Percentiles rank a stretch among this genome's conserved stretches.
phyloP scores from a whole-genome alignment of 2,888 invertebrate genomes.

The Xiphydria camelus region DNA sequence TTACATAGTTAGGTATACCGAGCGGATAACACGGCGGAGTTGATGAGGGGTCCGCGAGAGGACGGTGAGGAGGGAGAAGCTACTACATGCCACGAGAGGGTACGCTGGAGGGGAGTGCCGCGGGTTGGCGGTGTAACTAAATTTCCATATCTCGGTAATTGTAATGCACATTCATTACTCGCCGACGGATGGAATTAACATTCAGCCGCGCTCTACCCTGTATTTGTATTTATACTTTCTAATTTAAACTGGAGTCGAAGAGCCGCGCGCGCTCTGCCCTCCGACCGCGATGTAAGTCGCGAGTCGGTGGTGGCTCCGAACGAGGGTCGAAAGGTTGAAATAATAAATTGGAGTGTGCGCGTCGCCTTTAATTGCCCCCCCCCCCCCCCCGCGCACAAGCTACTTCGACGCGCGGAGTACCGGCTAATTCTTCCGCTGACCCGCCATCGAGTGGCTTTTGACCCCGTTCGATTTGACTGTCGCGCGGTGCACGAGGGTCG shows the following conservation, averaged over 20 bases:
- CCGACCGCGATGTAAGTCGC: too few relatives aligned
- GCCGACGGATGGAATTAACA: constrained; percentile 37
- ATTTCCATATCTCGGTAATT: constrained; percentile 54
- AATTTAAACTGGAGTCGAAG: constrained; percentile 22
- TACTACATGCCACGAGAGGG: constrained; percentile 13
- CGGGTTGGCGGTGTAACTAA: constrained; percentile 33
- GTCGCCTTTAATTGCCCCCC: neutral
- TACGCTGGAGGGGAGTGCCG: too few relatives aligned
- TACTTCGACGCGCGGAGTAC: too few relatives aligned
- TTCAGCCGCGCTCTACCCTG: constrained; percentile 27
- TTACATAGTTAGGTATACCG: constrained; percentile 52
- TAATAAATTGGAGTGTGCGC: neutral
- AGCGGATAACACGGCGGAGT: constrained; percentile 44
- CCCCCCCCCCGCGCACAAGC: too few relatives aligned
- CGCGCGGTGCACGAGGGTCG: too few relatives aligned
- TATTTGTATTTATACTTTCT: constrained; percentile 42
- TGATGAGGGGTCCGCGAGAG: constrained; percentile 22
- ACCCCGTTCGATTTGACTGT: too few relatives aligned
- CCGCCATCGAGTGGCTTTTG: too few relatives aligned
- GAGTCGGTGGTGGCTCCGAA: too few relatives aligned
- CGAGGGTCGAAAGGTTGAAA: constrained; percentile 15
- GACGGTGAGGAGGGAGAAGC: constrained; percentile 13
- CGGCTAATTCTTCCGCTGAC: too few relatives aligned
- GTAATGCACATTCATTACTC: constrained; percentile 51
- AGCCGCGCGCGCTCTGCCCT: too few relatives aligned